Evolutionary conservation across 2,888 invertebrate species (phyloP), one percentile per base, ranked within the genome.

Genomic region (Lottia scabra): DNA sequence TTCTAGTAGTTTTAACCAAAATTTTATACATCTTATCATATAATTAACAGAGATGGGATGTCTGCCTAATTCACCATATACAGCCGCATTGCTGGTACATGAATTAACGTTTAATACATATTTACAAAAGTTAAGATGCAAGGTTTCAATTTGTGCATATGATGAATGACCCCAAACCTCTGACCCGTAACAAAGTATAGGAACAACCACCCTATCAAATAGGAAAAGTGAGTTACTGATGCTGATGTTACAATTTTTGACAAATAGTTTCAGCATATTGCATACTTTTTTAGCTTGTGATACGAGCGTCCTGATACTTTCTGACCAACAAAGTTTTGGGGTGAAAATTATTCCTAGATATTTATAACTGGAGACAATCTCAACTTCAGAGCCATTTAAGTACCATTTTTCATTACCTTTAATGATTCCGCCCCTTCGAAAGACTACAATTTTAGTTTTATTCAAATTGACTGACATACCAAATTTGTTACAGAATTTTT

Each of bases 371-470:
- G 62, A 63, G 27, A 65, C 73, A 43, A 56, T 43, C 62, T 73
- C 69, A 43, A 69, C 62, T 62, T 65, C 62, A 15, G 38, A 27
- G 12, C 65, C 65, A 30, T 69, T 26, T 23, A 63, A 43, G 44
- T 38, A 38, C 68, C 73, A 73, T 38, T 69, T 68, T 69, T 73
- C 65, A n/a, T n/a, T 68, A 48, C n/a, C 27, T 30, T 26, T 30
- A 15, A 63, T 65, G 19, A 68, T 48, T n/a, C 65, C 70, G 15
- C 67, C 73, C 46, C 48, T 66, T 63, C 64, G 6, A 62, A 75
- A 72, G 13, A 72, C 67, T 12, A 73, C 43, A 64, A 72, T 23
- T 63, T 69, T 68, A 19, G 67, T 63, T 66, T 68, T 66, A n/a
- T 67, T 65, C 12, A 63, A 67, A 48, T 48, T 48, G 48, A 48